These are phyloP conservation scores for Eupithecia centaureata DNA, from an alignment of 2,888 invertebrate genomes.

Conservation along the genomic window DNA sequence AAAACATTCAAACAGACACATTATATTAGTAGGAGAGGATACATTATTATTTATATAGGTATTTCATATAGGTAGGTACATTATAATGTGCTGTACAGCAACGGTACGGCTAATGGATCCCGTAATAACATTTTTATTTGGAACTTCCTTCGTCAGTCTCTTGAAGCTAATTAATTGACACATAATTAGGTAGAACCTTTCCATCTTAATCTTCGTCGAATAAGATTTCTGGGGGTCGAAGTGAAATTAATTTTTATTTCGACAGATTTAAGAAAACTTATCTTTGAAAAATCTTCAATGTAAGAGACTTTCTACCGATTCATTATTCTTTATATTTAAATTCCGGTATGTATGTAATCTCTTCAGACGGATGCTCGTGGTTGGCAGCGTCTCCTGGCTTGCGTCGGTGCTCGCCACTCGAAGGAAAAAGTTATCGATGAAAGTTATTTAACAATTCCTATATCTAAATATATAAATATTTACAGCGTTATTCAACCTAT, in stretches of 20 bases:
- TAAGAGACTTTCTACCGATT: not conserved
- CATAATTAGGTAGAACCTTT: constrained; percentile 38
- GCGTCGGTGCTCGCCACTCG: no score
- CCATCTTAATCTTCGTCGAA: constrained; percentile 24
- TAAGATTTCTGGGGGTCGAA: constrained; percentile 26
- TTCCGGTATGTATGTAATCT: not conserved
- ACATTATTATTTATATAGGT: no score
- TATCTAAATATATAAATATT: no score
- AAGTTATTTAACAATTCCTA: no score
- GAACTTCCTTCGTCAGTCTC: constrained; percentile 34
- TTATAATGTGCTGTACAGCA: no score
- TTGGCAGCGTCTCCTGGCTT: no score
- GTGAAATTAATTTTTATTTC: not conserved
- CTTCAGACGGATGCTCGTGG: no score
- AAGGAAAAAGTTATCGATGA: no score
- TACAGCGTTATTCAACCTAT: no score
- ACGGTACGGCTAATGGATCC: not conserved
- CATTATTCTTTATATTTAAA: not conserved
- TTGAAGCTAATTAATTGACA: constrained; percentile 42
- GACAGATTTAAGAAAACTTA: not conserved
- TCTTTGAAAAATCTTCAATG: not conserved
- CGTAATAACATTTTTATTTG: constrained; percentile 32
- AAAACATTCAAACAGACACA: no score
- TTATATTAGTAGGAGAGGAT: no score
- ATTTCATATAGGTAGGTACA: no score